Conservation (phyloP, 2,888 invertebrate species). For the Eupsilia transversa region DNA sequence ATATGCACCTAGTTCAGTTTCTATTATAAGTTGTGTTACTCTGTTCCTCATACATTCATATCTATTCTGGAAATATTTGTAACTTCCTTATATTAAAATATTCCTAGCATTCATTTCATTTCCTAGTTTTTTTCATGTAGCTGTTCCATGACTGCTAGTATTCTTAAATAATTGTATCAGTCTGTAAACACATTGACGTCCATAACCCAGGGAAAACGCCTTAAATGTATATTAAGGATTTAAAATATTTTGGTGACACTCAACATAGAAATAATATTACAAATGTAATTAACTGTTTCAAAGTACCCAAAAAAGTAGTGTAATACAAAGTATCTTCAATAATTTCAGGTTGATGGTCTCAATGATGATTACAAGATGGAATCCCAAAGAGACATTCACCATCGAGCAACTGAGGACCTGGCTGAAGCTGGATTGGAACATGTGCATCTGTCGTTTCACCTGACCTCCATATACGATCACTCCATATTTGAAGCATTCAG, state of each 20-base stretch:
- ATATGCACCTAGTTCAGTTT: background rate
- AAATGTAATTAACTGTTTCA: background rate
- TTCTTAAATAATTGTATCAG: background rate
- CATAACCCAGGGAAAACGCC: background rate
- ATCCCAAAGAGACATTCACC: slow-evolving; percentile 99
- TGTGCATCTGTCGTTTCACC: slow-evolving; percentile 97
- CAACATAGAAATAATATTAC: background rate
- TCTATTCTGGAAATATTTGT: background rate
- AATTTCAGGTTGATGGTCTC: slow-evolving; percentile 96
- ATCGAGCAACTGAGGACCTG: slow-evolving; percentile 98
- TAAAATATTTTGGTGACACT: background rate
- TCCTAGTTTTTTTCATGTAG: background rate
- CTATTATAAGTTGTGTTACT: background rate
- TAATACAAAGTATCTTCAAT: background rate
- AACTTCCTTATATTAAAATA: background rate
- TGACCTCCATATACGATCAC: slow-evolving; percentile 99
- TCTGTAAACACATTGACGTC: background rate
- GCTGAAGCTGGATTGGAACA: slow-evolving; percentile 96
- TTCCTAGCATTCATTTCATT: background rate
- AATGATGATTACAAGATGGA: slow-evolving; percentile 99
- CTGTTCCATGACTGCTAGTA: background rate
- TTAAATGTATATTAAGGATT: background rate
- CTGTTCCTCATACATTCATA: background rate
- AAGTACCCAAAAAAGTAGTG: background rate
- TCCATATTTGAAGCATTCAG: slow-evolving; percentile 99